phyloP scores from a whole-genome alignment of 2,888 invertebrate genomes.

The Drosophila engyochracea region DNA sequence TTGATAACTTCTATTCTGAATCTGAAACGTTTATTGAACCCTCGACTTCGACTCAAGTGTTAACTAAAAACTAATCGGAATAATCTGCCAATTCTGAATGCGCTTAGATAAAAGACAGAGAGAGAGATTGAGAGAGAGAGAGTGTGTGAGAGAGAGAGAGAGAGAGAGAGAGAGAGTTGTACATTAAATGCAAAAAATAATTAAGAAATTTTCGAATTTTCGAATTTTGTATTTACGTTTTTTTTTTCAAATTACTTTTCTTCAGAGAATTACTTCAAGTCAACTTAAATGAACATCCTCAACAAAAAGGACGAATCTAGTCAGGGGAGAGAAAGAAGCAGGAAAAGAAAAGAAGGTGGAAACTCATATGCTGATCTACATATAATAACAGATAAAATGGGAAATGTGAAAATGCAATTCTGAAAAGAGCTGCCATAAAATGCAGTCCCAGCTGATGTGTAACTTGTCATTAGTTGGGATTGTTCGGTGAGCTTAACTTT shows the following conservation, averaged over 20 bases:
- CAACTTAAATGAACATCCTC: background rate
- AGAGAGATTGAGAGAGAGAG: conserved; percentile 2
- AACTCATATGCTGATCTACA: too few relatives aligned
- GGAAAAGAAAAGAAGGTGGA: too few relatives aligned
- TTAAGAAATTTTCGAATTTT: background rate
- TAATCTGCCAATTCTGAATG: background rate
- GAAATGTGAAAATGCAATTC: background rate
- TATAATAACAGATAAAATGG: background rate
- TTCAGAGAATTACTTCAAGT: background rate
- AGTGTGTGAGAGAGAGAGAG: background rate
- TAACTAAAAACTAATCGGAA: conserved; percentile 9
- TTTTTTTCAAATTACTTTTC: background rate
- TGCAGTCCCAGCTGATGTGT: background rate
- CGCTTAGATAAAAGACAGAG: background rate
- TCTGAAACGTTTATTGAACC: conserved; percentile 38
- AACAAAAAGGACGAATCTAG: too few relatives aligned
- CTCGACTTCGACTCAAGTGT: background rate
- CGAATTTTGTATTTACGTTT: background rate
- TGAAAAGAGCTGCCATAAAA: background rate
- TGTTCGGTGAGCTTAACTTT: conserved; percentile 4
- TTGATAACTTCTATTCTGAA: conserved; percentile 53
- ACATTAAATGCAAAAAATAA: background rate
- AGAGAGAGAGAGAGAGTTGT: background rate
- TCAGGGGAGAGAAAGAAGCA: too few relatives aligned
- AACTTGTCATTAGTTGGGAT: conserved; percentile 31